Percentiles rank a stretch among this genome's conserved stretches.
Conservation (phyloP, 2,113 vertebrate species). For the Addax nasomaculatus region DNA sequence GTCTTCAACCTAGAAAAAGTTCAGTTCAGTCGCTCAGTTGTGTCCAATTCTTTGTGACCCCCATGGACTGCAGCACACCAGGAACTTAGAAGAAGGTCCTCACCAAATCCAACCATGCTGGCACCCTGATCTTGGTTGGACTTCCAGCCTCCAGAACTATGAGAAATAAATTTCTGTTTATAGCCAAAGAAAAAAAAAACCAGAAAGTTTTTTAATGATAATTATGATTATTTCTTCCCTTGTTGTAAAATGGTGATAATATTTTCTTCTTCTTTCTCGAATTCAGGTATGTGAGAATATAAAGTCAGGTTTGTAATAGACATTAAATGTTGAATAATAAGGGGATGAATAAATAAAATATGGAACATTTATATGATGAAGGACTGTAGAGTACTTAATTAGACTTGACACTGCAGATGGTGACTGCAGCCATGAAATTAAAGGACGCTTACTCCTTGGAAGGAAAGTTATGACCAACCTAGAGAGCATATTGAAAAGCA, state of each 20-base stretch:
- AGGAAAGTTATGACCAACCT: too few relatives aligned
- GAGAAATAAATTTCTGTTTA: neutral
- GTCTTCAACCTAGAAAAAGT: neutral
- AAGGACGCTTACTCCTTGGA: too few relatives aligned
- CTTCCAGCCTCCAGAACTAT: neutral
- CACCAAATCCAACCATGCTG: neutral
- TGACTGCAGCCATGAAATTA: too few relatives aligned
- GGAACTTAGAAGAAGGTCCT: neutral
- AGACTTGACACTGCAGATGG: neutral
- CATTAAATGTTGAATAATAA: neutral
- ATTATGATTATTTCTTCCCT: neutral
- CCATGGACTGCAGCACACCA: neutral
- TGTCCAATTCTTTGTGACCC: neutral
- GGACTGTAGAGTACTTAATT: neutral
- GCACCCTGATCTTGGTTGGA: neutral
- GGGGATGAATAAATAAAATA: neutral
- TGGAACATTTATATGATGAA: neutral
- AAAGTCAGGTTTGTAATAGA: neutral
- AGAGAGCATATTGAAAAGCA: too few relatives aligned
- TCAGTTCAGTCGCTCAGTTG: neutral
- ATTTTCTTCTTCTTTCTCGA: neutral
- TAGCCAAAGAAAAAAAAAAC: neutral
- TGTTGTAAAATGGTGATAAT: neutral
- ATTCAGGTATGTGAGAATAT: neutral
- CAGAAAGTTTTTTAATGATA: neutral